A percentile compares a stretch with the other conserved stretches of the same genome.
Evolutionary conservation across 1,140 invertebrate genomes (phyloP).

Genomic region (Bombus balteatus): DNA sequence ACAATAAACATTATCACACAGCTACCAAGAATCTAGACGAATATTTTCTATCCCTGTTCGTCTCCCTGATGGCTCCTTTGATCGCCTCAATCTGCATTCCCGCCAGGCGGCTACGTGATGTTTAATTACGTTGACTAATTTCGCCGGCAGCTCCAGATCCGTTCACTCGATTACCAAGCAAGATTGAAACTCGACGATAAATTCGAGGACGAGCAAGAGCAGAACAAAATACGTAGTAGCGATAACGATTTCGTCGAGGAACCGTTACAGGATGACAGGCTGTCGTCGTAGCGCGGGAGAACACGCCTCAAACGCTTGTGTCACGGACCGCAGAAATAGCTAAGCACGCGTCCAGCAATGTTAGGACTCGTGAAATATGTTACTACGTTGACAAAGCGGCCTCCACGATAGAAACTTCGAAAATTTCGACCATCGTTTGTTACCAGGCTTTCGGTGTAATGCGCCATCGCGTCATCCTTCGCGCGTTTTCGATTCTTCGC

Average conservation of each 20-base stretch:
- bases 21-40: not conserved
- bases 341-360: constrained; percentile 53
- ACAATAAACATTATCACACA: not conserved
- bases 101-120: constrained; percentile 13
- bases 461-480: not conserved
- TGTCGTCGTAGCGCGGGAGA: constrained; percentile 24
- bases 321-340: constrained; percentile 69
- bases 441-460: constrained; percentile 10
- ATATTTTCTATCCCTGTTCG: not conserved
- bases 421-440: constrained; percentile 50
- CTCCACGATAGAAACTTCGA: constrained; percentile 36
- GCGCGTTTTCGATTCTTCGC: not conserved
- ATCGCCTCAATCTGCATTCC: constrained; percentile 34
- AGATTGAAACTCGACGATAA: constrained; percentile 44
- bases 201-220: not conserved
- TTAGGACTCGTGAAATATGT: constrained; percentile 54
- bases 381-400: constrained; percentile 59
- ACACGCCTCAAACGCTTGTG: constrained; percentile 43
- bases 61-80: not conserved
- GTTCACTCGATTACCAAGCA: constrained; percentile 39
- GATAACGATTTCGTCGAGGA: constrained; percentile 49
- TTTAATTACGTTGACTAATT: constrained; percentile 54
- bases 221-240: constrained; percentile 13
- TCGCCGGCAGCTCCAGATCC: not conserved
- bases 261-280: constrained; percentile 45